phyloP scores from a whole-genome alignment of 2,113 vertebrate genomes.

The Sebastes schlegelii region DNA sequence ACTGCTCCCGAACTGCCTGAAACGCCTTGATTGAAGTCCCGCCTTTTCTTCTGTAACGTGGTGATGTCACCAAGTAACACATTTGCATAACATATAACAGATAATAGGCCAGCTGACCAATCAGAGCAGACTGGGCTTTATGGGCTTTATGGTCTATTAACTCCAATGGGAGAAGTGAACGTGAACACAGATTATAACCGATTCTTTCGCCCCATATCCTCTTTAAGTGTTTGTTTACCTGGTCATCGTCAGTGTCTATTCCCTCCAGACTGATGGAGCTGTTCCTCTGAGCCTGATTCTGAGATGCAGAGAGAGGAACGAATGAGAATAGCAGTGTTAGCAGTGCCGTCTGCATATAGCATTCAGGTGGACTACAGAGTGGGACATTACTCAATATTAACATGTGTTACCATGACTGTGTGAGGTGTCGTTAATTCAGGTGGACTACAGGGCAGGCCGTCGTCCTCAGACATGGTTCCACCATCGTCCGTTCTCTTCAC shows the following conservation, averaged over 20 bases:
- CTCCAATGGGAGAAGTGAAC: too few species aligned
- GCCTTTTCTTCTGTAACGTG: too few species aligned
- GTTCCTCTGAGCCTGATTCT: slow-evolving; percentile 80
- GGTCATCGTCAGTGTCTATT: slow-evolving; percentile 87
- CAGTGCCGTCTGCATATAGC: too few species aligned
- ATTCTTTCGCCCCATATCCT: too few species aligned
- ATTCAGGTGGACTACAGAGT: not conserved
- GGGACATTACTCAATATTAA: not conserved
- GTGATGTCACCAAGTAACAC: too few species aligned
- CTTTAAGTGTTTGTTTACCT: slow-evolving; percentile 78
- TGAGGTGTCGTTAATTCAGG: slow-evolving; percentile 82
- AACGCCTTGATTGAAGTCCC: too few species aligned
- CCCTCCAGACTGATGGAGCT: slow-evolving; percentile 87
- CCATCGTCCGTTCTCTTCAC: slow-evolving; percentile 83
- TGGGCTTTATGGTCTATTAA: too few species aligned
- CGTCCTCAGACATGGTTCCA: slow-evolving; percentile 84
- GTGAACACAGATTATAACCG: too few species aligned
- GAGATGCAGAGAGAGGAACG: slow-evolving; percentile 26
- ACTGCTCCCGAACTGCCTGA: too few species aligned
- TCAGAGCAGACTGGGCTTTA: too few species aligned
- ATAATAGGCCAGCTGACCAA: too few species aligned
- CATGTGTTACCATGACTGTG: slow-evolving; percentile 67
- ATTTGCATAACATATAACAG: too few species aligned
- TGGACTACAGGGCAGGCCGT: slow-evolving; percentile 85
- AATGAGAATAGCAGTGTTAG: not conserved